These are phyloP conservation scores for Poecilobothrus nobilitatus DNA, from an alignment of 2,888 invertebrate genomes.

Conservation along the genomic window DNA sequence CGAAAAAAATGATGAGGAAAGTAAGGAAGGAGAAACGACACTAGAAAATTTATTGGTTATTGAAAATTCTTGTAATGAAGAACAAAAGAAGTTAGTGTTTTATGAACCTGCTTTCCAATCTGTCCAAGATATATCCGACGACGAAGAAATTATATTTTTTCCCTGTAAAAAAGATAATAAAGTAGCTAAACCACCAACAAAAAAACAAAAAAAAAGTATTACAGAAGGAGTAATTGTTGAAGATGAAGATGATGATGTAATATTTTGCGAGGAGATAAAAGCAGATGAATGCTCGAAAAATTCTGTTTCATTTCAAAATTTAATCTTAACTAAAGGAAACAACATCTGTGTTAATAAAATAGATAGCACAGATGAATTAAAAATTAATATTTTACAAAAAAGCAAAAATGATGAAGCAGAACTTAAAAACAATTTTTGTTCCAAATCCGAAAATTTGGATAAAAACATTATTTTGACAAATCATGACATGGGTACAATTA, in stretches of 20 bases:
- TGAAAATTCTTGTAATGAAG: neutral
- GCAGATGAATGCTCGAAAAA: too few species aligned
- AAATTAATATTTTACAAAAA: too few species aligned
- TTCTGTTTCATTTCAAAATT: too few species aligned
- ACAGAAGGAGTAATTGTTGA: neutral
- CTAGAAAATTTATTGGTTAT: neutral
- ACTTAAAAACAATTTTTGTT: too few species aligned
- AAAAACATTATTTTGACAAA: too few species aligned
- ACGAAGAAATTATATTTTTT: neutral
- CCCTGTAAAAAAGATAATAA: neutral
- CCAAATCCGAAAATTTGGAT: too few species aligned
- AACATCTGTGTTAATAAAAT: neutral
- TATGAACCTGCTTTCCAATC: neutral
- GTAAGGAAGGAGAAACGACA: neutral
- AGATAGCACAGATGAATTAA: neutral
- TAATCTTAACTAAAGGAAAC: too few species aligned
- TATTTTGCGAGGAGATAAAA: neutral
- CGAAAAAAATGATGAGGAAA: constrained; percentile 2
- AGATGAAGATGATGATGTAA: neutral
- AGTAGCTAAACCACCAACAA: too few species aligned
- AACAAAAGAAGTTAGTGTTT: too few species aligned
- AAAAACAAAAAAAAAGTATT: neutral
- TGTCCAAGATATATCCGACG: neutral
- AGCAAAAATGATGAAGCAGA: too few species aligned
- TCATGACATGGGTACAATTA: too few species aligned